Evolutionary conservation across 2,113 vertebrate genomes (phyloP).

Genomic region (Thymallus thymallus): DNA sequence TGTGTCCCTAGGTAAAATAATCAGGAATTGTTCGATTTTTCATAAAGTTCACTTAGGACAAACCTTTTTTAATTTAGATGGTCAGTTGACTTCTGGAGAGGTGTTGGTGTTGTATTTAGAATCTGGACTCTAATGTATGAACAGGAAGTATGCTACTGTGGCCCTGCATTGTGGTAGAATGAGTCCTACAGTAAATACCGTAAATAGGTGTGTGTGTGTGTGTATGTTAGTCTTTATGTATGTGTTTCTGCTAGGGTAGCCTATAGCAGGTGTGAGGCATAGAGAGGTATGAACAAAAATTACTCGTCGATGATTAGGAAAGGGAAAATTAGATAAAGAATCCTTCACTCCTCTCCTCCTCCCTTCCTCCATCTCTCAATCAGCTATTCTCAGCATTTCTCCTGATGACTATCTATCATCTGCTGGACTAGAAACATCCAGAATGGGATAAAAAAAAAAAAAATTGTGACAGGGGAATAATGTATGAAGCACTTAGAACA

Average conservation of each 20-base stretch:
- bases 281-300: background rate
- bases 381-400: constrained; percentile 42
- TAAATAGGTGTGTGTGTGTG: constrained; percentile 31
- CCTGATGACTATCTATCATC: background rate
- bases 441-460: background rate
- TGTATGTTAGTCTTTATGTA: constrained; percentile 10
- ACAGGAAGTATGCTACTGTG: background rate
- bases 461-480: no score
- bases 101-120: no score
- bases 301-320: constrained; percentile 60
- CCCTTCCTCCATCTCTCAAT: constrained; percentile 15
- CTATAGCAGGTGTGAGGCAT: background rate
- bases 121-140: no score
- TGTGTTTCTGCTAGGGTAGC: constrained; percentile 18
- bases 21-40: no score
- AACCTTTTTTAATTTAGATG: no score
- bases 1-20: no score
- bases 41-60: no score
- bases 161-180: background rate
- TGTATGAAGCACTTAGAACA: no score
- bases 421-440: constrained; percentile 35
- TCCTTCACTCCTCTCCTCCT: constrained; percentile 25
- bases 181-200: constrained; percentile 62
- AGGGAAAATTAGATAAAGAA: constrained; percentile 74
- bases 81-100: no score